Conservation (phyloP, 2,113 vertebrate genomes). For the Galbula dea region DNA sequence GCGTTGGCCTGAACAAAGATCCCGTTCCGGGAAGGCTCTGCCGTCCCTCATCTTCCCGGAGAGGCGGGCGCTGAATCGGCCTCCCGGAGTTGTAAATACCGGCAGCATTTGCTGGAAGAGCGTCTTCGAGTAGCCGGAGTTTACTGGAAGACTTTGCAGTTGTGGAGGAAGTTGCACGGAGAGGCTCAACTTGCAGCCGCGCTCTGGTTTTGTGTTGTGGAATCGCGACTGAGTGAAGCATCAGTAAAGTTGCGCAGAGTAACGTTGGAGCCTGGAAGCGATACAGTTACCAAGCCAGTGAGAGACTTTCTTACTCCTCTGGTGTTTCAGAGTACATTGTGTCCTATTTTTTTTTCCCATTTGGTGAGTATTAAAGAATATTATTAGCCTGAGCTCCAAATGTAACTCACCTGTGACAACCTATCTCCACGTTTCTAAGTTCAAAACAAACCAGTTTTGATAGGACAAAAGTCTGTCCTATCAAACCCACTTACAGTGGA, state of each 20-base stretch:
- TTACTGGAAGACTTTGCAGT: background rate
- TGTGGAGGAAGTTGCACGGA: background rate
- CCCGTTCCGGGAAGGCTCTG: background rate
- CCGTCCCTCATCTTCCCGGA: background rate
- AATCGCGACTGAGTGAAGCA: background rate
- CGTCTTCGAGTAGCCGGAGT: background rate
- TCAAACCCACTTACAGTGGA: too few relatives aligned
- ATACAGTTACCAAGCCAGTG: background rate
- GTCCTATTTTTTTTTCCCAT: background rate
- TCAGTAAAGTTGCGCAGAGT: background rate
- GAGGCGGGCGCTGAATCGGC: background rate
- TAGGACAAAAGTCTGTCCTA: background rate
- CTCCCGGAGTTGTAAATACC: background rate
- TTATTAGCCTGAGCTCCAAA: background rate
- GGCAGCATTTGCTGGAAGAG: background rate
- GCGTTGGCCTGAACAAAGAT: background rate
- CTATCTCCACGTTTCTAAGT: background rate
- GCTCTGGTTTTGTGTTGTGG: background rate
- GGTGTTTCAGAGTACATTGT: background rate
- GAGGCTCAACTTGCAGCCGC: background rate
- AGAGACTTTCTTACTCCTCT: background rate
- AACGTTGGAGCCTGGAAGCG: background rate
- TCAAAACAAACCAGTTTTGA: background rate
- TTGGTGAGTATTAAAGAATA: background rate
- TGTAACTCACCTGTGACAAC: background rate